Percentiles rank a stretch among this genome's conserved stretches.
phyloP scores from a whole-genome alignment of 2,888 invertebrate species.

The Sabellastarte sp. region DNA sequence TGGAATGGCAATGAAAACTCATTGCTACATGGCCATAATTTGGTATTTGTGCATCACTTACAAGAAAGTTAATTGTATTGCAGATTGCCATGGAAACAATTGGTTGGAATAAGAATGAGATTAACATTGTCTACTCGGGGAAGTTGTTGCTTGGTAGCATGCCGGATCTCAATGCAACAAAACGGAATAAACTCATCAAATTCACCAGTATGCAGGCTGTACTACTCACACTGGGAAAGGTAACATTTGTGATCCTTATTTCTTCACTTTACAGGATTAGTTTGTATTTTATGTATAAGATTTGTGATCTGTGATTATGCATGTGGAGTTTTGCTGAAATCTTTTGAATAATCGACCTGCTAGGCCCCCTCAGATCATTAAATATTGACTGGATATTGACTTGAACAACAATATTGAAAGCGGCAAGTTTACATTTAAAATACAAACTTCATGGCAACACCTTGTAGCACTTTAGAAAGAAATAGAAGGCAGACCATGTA shows the following conservation, averaged over 20 bases:
- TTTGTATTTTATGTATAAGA: neutral
- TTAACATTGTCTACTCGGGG: conserved; percentile 74
- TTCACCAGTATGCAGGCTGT: conserved; percentile 84
- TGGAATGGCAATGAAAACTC: too few relatives aligned
- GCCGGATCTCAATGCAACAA: conserved; percentile 74
- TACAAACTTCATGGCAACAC: too few relatives aligned
- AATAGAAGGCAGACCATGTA: too few relatives aligned
- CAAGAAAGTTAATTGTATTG: neutral
- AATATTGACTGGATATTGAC: too few relatives aligned
- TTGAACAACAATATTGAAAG: too few relatives aligned
- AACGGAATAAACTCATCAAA: conserved; percentile 44
- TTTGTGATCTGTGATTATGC: neutral
- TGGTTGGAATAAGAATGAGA: conserved; percentile 82
- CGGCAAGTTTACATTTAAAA: too few relatives aligned
- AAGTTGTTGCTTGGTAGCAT: conserved; percentile 84
- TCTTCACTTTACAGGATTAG: neutral
- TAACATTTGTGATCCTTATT: conserved; percentile 52
- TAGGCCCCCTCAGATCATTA: too few relatives aligned
- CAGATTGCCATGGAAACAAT: conserved; percentile 87
- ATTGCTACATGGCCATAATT: too few relatives aligned
- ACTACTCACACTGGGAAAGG: conserved; percentile 88
- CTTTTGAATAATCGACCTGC: too few relatives aligned
- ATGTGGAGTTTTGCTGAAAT: neutral
- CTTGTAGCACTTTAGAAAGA: too few relatives aligned
- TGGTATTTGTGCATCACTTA: too few relatives aligned